Base-by-base conservation (phyloP, 2,797 vertebrate species). In the Buceros bicornis region DNA sequence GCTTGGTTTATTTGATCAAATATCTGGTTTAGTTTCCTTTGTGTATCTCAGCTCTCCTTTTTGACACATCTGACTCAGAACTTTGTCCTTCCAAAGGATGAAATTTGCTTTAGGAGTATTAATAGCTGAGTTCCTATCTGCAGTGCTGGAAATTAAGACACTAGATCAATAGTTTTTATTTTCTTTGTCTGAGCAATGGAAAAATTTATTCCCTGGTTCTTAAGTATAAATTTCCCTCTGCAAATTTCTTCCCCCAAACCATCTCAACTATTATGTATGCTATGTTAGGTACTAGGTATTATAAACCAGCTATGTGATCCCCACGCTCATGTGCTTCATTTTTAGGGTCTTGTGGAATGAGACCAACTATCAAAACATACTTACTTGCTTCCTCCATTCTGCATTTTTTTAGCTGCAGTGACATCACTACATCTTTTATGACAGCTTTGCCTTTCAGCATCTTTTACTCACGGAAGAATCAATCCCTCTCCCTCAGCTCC, bases 361-460 rank as follows among this genome's bases (percentile, higher is more conserved):
- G 4, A 79, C 16, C 29, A 67, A 71, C 54, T 40, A 69, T 53
- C 33, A 90, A 89, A 89, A 87, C 2, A 0, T 70, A 51, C 79
- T 89, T 79, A 56, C 18, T 87, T 70, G 8, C 24, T 84, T 91
- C 37, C 31, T 54, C 24, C 17, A 43, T 57, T 85, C 19, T 8
- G 33, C 51, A 31, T 51, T 65, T 61, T 82, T 78, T 66, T n/a
- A 48, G 1, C 45, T 87, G 28, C 58, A 89, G 53, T 70, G 37
- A 60, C 69, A 77, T 31, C 47, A 71, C 56, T 71, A 35, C 1
- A 33, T 50, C 37, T 73, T 94, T 94, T 74, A 54, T 50, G 64
- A 78, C 61, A 91, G 48, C 20, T 93, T 35, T 91, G 74, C 82
- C 71, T 92, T 90, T 87, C 65, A 74, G 67, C 37, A 54, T 71